Evolutionary conservation across 2,113 vertebrate genomes (phyloP), one percentile per base, ranked within the genome.

Genomic region (Elgaria multicarinata): DNA sequence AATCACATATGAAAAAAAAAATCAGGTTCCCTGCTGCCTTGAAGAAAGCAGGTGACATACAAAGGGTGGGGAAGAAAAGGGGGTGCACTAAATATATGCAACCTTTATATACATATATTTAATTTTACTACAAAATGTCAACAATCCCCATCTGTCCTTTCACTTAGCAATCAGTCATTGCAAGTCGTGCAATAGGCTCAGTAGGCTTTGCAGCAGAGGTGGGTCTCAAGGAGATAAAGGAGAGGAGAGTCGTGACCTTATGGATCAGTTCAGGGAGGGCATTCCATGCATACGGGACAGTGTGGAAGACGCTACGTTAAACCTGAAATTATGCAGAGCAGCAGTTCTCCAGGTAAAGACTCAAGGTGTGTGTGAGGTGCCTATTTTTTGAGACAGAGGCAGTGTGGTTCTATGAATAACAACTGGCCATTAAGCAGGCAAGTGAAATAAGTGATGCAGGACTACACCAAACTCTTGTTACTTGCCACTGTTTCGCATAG

Each of bases 241-340:
- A 94, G 79, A 91, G 93, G 80, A 87, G 74, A 86, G 90, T 50
- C 4, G 87, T 69, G 92, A 89, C 89, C 93, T 94, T 78, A 93
- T 31, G 92, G 74, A 83, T 91, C 93, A 93, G 91, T 86, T 88
- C 82, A 87, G 93, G 95, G 87, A 95, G 90, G 94, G 91, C 89
- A 92, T 92, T 95, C 91, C 95, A 95, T 95, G 94, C 95, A 94
- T 85, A 94, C 7, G 85, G 96, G 95, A 94, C 95, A 96, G 93
- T 87, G 90, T 93, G 94, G 92, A 80, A 92, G 91, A 80, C 83
- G 91, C 87, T 90, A 20, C 82, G 74, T 0, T 0, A 4, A 90
- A 81, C 44, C 90, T 89, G 87, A 87, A 92, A 93, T 69, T 89
- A 91, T 88, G 90, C 93, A 94, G 94, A 96, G 95, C 94, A 96